Conservation (phyloP, 2,797 vertebrate species). For the Thalassophryne amazonica region DNA sequence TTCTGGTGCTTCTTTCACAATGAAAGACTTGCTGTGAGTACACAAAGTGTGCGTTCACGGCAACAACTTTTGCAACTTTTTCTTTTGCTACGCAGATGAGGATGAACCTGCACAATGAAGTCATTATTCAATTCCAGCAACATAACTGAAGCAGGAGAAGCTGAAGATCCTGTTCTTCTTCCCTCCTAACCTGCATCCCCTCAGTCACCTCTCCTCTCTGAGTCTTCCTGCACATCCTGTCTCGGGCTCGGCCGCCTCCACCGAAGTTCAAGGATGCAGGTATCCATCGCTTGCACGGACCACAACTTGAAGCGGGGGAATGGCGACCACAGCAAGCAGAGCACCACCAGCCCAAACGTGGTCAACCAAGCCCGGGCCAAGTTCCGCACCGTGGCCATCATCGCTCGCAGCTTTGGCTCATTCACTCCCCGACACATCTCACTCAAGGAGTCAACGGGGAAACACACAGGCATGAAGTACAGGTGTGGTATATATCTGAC, state of each 20-base stretch:
- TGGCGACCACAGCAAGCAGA: conserved; percentile 95
- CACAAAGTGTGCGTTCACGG: background rate
- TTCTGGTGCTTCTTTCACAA: conserved; percentile 18
- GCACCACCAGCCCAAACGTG: conserved; percentile 86
- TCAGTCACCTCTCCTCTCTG: conserved; percentile 11
- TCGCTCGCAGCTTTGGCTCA: conserved; percentile 93
- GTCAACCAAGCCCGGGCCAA: conserved; percentile 95
- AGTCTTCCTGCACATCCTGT: conserved; percentile 2
- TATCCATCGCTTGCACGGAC: conserved; percentile 98
- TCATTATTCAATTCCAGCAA: conserved; percentile 4
- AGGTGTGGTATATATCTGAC: too few relatives aligned
- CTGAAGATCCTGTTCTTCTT: background rate
- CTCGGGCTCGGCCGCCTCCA: conserved; percentile 2
- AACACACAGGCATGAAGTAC: conserved; percentile 99
- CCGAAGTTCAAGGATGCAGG: conserved; percentile 86
- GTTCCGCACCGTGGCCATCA: conserved; percentile 97
- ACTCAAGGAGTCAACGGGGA: conserved; percentile 96
- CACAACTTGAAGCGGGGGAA: conserved; percentile 96
- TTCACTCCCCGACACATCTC: conserved; percentile 97
- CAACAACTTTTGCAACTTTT: conserved; percentile 13
- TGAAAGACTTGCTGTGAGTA: conserved; percentile 29
- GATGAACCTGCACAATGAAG: conserved; percentile 36
- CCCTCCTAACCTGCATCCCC: too few relatives aligned
- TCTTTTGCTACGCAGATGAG: conserved; percentile 19
- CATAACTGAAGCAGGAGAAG: conserved; percentile 7